Evolutionary conservation across 2,888 invertebrate genomes (phyloP).

Genomic region (Heliconius aoede): DNA sequence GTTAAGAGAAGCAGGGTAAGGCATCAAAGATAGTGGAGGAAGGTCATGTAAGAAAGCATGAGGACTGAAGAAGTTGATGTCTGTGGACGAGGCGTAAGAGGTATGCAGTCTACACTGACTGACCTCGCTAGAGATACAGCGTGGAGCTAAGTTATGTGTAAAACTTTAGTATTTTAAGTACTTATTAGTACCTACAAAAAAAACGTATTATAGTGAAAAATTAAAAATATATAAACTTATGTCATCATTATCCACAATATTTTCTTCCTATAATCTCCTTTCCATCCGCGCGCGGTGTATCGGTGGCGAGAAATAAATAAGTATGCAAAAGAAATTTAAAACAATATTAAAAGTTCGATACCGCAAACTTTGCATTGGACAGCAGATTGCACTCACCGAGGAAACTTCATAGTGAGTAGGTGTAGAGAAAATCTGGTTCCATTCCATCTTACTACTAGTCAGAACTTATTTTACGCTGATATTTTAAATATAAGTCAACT

Average conservation of each 20-base stretch:
- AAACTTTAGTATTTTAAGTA: too few relatives aligned
- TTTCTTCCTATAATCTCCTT: neutral
- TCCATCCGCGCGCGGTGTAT: neutral
- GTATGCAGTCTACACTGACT: too few relatives aligned
- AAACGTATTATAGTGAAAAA: too few relatives aligned
- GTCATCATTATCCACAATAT: neutral
- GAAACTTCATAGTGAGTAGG: constrained; percentile 25
- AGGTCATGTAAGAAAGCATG: too few relatives aligned
- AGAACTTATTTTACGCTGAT: neutral
- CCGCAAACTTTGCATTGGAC: constrained; percentile 26
- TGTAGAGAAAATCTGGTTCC: constrained; percentile 8
- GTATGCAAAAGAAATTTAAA: constrained; percentile 21
- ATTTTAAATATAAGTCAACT: neutral
- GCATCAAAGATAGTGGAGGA: too few relatives aligned
- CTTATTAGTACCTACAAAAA: too few relatives aligned
- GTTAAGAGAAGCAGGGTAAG: too few relatives aligned
- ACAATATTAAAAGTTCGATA: constrained; percentile 23
- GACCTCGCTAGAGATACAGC: too few relatives aligned
- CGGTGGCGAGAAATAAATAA: neutral
- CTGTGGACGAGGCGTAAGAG: too few relatives aligned
- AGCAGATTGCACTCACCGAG: constrained; percentile 31
- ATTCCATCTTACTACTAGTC: neutral
- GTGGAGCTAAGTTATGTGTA: too few relatives aligned
- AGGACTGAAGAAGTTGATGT: too few relatives aligned
- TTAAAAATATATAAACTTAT: too few relatives aligned